A percentile compares a stretch with the other conserved stretches of the same genome.
phyloP scores from a whole-genome alignment of 2,888 invertebrate species.

The Dryobota labecula region DNA sequence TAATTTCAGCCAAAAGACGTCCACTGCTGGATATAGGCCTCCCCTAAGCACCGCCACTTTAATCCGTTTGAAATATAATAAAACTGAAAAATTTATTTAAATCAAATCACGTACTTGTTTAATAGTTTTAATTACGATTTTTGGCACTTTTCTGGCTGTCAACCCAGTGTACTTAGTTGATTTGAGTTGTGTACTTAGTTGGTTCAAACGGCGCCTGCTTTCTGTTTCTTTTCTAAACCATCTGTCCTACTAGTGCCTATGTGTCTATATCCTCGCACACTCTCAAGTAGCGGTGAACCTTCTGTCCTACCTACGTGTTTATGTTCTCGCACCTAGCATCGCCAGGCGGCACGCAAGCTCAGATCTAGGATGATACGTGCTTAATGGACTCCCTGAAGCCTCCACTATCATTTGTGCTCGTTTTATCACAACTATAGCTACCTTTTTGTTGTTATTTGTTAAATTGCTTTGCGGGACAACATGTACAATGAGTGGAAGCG shows the following conservation, averaged over 20 bases:
- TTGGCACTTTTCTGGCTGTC: not conserved
- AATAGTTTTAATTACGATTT: not conserved
- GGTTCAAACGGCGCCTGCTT: not conserved
- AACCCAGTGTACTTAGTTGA: not conserved
- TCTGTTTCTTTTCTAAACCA: not conserved
- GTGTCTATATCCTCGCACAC: not conserved
- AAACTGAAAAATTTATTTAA: too few species aligned
- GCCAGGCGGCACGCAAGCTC: constrained; percentile 58
- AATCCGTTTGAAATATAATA: too few species aligned
- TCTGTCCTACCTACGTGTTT: not conserved
- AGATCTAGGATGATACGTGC: constrained; percentile 41
- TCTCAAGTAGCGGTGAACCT: constrained; percentile 1
- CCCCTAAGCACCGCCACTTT: too few species aligned
- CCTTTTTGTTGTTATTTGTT: not conserved
- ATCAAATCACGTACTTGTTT: too few species aligned
- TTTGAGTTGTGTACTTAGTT: too few species aligned
- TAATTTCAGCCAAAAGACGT: too few species aligned
- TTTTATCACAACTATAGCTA: not conserved
- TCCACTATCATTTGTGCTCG: constrained; percentile 42
- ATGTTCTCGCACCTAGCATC: constrained; percentile 28
- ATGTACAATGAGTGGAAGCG: too few species aligned
- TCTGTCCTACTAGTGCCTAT: not conserved
- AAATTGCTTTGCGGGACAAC: not conserved
- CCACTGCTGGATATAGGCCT: too few species aligned
- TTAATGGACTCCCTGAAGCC: constrained; percentile 34